Evolutionary conservation across 2,888 invertebrate genomes (phyloP), one percentile per base, ranked within the genome.

Genomic region (Cerceris rybyensis): DNA sequence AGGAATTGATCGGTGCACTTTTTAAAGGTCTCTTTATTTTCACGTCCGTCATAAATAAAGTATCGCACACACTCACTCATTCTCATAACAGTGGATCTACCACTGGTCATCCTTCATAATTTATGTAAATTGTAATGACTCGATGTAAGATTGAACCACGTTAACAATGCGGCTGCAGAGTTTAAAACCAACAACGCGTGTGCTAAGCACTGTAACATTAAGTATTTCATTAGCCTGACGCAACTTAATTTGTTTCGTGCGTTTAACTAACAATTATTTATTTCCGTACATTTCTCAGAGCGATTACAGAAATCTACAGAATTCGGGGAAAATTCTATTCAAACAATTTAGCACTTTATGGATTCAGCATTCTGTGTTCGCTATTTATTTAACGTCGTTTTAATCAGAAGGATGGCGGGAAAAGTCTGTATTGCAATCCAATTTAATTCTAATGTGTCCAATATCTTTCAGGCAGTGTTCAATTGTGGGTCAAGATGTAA

Each of bases 61-160:
- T 88, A 86, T 87, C 86, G 87, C 91, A 90, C 91, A 88, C 91
- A 87, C 86, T 88, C 92, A 91, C 90, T 91, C 91, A 91, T 89
- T 90, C 91, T 88, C 80, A 76, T 86, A 83, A 86, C 88, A 86
- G 87, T 88, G 88, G 88, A 85, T 91, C 88, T 85, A 90, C 87
- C 90, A 90, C 83, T 88, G 85, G 81, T 88, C 86, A 87, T 88
- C 78, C 82, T 86, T 81, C 83, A 82, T 71, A 85, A 84, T 88
- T 86, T 83, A 83, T 66, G 80, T 75, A 74, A 85, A 84, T 71
- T 75, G 65, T 74, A 70, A 59, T 67, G 79, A 73, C 76, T 85
- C 78, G 52, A 73, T 80, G 69, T 76, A 72, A 71, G 64, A 83
- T 70, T 73, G 82, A 80, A 72, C 81, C 76, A 78, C 69, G 41